These are phyloP conservation scores for Anolis sagrei DNA, from an alignment of 2,113 vertebrate species.

Conservation along the genomic window DNA sequence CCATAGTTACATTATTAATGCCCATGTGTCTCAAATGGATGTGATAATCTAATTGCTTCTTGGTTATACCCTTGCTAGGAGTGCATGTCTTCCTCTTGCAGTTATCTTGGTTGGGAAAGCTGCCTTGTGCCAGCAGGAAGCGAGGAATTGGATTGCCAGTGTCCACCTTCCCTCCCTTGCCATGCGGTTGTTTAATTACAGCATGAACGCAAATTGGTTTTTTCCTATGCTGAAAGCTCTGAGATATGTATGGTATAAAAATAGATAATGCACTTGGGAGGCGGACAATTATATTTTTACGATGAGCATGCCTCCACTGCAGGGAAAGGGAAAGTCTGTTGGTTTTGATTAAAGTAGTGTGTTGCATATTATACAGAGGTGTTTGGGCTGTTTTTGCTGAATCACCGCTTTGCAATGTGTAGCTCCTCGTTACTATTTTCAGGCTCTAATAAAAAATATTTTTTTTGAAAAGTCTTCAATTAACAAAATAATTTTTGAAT, in stretches of 20 bases:
- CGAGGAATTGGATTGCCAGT: not conserved
- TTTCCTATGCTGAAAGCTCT: not conserved
- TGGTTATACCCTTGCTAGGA: not conserved
- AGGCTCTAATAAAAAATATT: not conserved
- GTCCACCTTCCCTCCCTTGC: not conserved
- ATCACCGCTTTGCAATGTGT: too few relatives aligned
- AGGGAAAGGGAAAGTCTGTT: too few relatives aligned
- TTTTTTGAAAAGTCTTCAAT: not conserved
- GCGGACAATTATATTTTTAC: too few relatives aligned
- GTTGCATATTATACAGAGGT: too few relatives aligned
- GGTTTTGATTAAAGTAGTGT: too few relatives aligned
- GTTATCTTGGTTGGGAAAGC: not conserved
- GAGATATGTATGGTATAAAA: too few relatives aligned
- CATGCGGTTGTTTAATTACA: constrained; percentile 30
- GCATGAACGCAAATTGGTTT: constrained; percentile 31
- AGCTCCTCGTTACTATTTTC: not conserved
- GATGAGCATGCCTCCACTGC: too few relatives aligned
- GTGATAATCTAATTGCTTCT: constrained; percentile 1
- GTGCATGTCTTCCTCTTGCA: not conserved
- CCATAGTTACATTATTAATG: constrained; percentile 14
- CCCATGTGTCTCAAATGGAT: not conserved
- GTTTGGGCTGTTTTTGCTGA: not conserved
- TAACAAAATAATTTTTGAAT: not conserved
- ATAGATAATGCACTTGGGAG: too few relatives aligned
- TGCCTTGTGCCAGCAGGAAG: not conserved